phyloP scores from a whole-genome alignment of 2,113 vertebrate species.

The human (Homo sapiens) region GRCh38 chr2:153060001-153060500 shows the following conservation, averaged over 20 bases:
- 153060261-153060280: slow-evolving; percentile 55
- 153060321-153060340: slow-evolving; percentile 62
- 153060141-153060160: slow-evolving; percentile 21
- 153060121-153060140: background rate
- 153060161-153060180: background rate
- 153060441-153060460: slow-evolving; percentile 61
- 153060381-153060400: slow-evolving; percentile 63
- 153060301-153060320: slow-evolving; percentile 53
- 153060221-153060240: slow-evolving; percentile 36
- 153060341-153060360: slow-evolving; percentile 68
- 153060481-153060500: background rate
- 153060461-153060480: slow-evolving; percentile 54
- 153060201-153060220: background rate
- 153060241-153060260: slow-evolving; percentile 50
- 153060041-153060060: slow-evolving; percentile 5
- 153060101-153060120: background rate
- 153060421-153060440: slow-evolving; percentile 51
- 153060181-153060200: slow-evolving; percentile 34
- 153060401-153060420: slow-evolving; percentile 28
- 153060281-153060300: slow-evolving; percentile 31
- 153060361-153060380: slow-evolving; percentile 67
- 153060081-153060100: background rate
- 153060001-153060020: background rate
- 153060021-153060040: background rate
- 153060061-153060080: background rate